These are phyloP conservation scores for Aspidoscelis tigris DNA, from an alignment of 2,113 vertebrate species.

Conservation along the genomic window DNA sequence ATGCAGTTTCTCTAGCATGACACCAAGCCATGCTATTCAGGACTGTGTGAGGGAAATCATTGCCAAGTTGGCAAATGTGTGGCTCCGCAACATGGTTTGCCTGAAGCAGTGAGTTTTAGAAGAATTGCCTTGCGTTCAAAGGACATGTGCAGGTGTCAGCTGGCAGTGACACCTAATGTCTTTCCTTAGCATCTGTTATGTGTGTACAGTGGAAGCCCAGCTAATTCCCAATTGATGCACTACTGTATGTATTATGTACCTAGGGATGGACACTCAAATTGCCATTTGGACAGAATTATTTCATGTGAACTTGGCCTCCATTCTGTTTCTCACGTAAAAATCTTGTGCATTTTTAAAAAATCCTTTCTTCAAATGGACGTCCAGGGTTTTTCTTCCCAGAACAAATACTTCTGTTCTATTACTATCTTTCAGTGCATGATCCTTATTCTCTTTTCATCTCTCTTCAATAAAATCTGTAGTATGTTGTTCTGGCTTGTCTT, in stretches of 20 bases:
- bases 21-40: no score
- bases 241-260: not conserved
- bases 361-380: conserved; percentile 31
- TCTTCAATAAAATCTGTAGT: conserved; percentile 60
- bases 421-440: conserved; percentile 47
- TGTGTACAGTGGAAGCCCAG: not conserved
- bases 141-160: not conserved
- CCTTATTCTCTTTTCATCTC: conserved; percentile 31
- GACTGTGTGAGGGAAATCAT: no score
- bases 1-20: no score
- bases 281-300: not conserved
- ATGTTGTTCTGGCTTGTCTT: conserved; percentile 35
- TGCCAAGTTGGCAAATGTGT: no score
- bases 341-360: conserved; percentile 26
- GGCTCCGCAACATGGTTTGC: no score
- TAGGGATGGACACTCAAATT: not conserved
- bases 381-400: conserved; percentile 28
- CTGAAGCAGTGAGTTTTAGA: no score
- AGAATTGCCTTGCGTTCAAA: not conserved
- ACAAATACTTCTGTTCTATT: conserved; percentile 48
- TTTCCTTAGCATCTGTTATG: not conserved
- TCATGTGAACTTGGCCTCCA: conserved; percentile 12
- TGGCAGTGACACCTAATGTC: not conserved
- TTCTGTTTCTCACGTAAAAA: not conserved
- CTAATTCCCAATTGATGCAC: not conserved